phyloP scores from a whole-genome alignment of 2,888 invertebrate genomes.

The Drosophila melanosoma region DNA sequence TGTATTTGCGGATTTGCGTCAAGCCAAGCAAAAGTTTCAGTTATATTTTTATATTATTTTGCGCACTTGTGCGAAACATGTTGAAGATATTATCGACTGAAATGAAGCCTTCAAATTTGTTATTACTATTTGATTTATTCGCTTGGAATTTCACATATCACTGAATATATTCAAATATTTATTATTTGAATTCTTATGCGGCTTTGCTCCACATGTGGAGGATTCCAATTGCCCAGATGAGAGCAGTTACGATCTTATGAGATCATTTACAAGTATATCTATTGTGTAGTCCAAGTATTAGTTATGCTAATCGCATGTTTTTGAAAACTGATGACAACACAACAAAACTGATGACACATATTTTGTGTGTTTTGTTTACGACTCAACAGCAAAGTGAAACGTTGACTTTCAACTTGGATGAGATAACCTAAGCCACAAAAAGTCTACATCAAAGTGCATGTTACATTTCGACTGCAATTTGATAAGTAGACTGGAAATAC shows the following conservation, averaged over 20 bases:
- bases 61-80: constrained; percentile 24
- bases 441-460: neutral
- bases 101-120: constrained; percentile 29
- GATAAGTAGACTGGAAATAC: neutral
- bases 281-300: neutral
- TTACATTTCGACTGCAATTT: constrained; percentile 8
- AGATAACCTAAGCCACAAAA: constrained; percentile 35
- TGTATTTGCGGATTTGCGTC: constrained; percentile 33
- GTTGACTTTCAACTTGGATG: constrained; percentile 28
- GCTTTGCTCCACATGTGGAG: neutral
- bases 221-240: neutral
- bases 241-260: constrained; percentile 22
- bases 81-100: constrained; percentile 27
- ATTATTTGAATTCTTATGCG: neutral
- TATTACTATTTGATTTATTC: constrained; percentile 1
- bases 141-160: constrained; percentile 22
- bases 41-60: neutral
- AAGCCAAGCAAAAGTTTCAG: constrained; percentile 11
- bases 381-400: constrained; percentile 23
- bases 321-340: constrained; percentile 2
- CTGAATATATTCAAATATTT: neutral
- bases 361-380: constrained; percentile 25
- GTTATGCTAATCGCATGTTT: constrained; percentile 4
- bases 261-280: constrained; percentile 20
- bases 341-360: constrained; percentile 3